Percentiles rank a stretch among this genome's conserved stretches.
Evolutionary conservation across 2,797 vertebrate genomes (phyloP).

Genomic region (Chelon auratus): DNA sequence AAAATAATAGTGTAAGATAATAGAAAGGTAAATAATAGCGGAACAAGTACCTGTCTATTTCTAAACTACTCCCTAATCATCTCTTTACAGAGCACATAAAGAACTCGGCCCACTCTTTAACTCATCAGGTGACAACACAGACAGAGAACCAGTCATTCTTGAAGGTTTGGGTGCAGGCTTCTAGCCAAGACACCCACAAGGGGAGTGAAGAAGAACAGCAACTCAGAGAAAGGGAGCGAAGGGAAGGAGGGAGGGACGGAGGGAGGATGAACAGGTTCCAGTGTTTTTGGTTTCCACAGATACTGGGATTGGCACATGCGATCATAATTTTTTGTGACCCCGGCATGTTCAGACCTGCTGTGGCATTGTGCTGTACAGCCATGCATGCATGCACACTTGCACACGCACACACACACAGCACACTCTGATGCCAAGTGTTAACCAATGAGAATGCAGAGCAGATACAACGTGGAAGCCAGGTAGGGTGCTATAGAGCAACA

Average conservation of each 20-base stretch:
- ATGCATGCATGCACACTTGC: slow-evolving; percentile 1
- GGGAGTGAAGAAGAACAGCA: slow-evolving; percentile 36
- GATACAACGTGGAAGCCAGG: slow-evolving; percentile 53
- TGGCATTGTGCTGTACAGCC: slow-evolving; percentile 85
- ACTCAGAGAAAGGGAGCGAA: slow-evolving; percentile 22
- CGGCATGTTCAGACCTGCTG: slow-evolving; percentile 94
- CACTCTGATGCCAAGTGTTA: slow-evolving; percentile 20
- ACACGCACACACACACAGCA: slow-evolving; percentile 10
- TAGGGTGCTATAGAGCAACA: slow-evolving; percentile 10
- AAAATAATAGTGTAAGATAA: slow-evolving; percentile 34
- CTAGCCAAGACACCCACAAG: slow-evolving; percentile 80
- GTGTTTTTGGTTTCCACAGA: slow-evolving; percentile 99
- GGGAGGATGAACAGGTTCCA: slow-evolving; percentile 92
- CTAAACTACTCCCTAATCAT: slow-evolving; percentile 68
- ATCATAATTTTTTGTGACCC: slow-evolving; percentile 86
- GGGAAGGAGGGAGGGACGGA: slow-evolving; percentile 32
- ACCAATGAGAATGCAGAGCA: slow-evolving; percentile 62
- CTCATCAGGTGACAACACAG: slow-evolving; percentile 80
- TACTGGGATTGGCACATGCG: slow-evolving; percentile 92
- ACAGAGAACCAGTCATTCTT: slow-evolving; percentile 92
- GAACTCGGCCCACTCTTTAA: slow-evolving; percentile 66
- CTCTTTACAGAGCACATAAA: slow-evolving; percentile 60
- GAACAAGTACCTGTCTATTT: slow-evolving; percentile 44
- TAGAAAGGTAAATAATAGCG: slow-evolving; percentile 43
- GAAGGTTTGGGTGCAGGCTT: slow-evolving; percentile 88